A percentile compares a stretch with the other conserved stretches of the same genome.
These are phyloP conservation scores for Phainopepla nitens DNA, from an alignment of 2,113 vertebrate genomes.

Conservation along the genomic window DNA sequence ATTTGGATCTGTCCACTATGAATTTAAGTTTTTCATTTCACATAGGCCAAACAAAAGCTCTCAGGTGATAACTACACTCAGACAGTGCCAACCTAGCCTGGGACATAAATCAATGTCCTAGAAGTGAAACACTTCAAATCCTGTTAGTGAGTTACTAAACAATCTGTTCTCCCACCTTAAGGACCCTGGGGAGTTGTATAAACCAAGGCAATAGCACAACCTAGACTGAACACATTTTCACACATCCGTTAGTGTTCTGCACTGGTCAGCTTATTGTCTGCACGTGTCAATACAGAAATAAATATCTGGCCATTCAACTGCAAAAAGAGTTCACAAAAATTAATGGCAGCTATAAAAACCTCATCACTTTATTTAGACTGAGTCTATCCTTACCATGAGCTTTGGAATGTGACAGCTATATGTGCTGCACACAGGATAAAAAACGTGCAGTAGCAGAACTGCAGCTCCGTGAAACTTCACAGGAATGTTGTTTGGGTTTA, in stretches of 20 bases:
- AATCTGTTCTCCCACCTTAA: background rate
- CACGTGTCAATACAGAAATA: background rate
- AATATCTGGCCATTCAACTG: constrained; percentile 8
- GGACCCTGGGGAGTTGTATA: background rate
- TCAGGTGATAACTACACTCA: background rate
- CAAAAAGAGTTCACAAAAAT: constrained; percentile 47
- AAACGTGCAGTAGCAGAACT: background rate
- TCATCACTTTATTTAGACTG: constrained; percentile 27
- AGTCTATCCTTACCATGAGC: background rate
- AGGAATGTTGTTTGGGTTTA: background rate
- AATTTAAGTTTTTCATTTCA: background rate
- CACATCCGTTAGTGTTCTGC: background rate
- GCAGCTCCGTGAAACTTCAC: background rate
- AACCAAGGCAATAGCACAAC: background rate
- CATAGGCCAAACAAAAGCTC: background rate
- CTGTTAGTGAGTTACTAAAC: background rate
- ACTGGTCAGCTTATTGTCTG: background rate
- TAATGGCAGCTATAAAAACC: constrained; percentile 47
- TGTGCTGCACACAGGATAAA: background rate
- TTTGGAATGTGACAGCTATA: constrained; percentile 20
- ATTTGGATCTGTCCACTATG: background rate
- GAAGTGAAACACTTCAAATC: constrained; percentile 9
- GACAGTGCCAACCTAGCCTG: background rate
- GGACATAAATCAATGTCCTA: background rate
- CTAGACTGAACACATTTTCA: background rate